Base-by-base conservation (phyloP, 2,888 invertebrate species). In the Elysia crispata region DNA sequence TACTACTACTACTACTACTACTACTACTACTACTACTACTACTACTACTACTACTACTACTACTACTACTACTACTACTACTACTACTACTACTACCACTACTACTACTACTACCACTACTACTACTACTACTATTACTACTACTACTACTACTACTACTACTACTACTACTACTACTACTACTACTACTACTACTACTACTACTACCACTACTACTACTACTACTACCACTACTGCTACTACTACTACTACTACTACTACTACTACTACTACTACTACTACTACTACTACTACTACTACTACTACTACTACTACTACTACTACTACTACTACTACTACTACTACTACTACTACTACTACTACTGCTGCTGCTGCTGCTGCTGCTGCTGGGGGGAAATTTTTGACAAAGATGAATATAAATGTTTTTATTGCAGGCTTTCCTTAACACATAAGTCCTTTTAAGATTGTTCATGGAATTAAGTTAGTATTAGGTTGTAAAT, bases 11-110 rank as follows among this genome's bases (percentile, higher is more conserved):
- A 76, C 76, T 60, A 76, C 76, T 60, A 60, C 76, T 76, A 60
- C 62, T 60, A 76, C 66, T 66, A 76, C 66, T 66, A 76, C 62
- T 66, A 64, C 66, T 41, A 66, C 66, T 66, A 76, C 76, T 66
- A 66, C 66, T 76, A 62, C 76, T 66, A 76, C 76, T 76, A 76
- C 76, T 76, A 62, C 60, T 76, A 76, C 76, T 60, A 33, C 76
- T 60, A 76, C 76, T 70, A 70, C 73, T 54, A 73, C 54, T 54
- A 73, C 73, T 31, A 70, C 31, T 30, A 33, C 33, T 70, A 33
- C 30, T 70, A 70, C 70, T 70, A 70, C 70, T 31, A 33, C 70
- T 70, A 41, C 70, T 60, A 60, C 60, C 15, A 60, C 60, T 60
- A 60, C 60, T 60, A 18, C 60, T 60, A 18, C 60, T 60, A 18